phyloP scores from a whole-genome alignment of 1,140 invertebrate species.

The Drosophila bocqueti region DNA sequence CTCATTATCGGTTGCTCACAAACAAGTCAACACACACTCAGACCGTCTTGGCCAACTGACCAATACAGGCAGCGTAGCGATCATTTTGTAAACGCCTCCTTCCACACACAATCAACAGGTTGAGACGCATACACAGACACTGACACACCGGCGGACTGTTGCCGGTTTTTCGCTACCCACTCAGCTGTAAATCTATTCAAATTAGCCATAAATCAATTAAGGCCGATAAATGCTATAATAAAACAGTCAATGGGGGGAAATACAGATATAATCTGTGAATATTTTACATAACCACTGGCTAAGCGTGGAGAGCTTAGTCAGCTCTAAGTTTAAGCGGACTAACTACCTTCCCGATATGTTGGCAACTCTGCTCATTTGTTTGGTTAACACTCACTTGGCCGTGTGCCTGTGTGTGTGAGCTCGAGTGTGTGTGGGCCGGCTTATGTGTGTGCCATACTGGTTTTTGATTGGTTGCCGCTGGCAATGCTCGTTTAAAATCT shows the following conservation, averaged over 20 bases:
- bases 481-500: conserved; percentile 69
- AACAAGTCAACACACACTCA: conserved; percentile 34
- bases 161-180: conserved; percentile 61
- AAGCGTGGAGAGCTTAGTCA: conserved; percentile 22
- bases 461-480: conserved; percentile 67
- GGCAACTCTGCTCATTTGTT: conserved; percentile 67
- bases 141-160: conserved; percentile 6
- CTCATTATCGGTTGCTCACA: conserved; percentile 42
- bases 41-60: conserved; percentile 39
- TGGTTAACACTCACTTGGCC: conserved; percentile 30
- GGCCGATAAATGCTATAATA: conserved; percentile 50
- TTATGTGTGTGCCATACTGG: conserved; percentile 28
- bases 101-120: conserved; percentile 33
- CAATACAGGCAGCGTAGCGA: conserved; percentile 61
- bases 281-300: conserved; percentile 25
- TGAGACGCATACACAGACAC: conserved; percentile 6
- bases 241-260: conserved; percentile 42
- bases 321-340: background rate
- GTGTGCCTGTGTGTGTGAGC: background rate
- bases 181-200: conserved; percentile 76
- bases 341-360: conserved; percentile 31
- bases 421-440: conserved; percentile 4
- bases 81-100: conserved; percentile 63
- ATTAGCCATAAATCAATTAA: conserved; percentile 79
- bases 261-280: conserved; percentile 54